Percentiles rank a stretch among this genome's conserved stretches.
phyloP scores from a whole-genome alignment of 2,888 invertebrate species.

The Ichneumoninae sp. region DNA sequence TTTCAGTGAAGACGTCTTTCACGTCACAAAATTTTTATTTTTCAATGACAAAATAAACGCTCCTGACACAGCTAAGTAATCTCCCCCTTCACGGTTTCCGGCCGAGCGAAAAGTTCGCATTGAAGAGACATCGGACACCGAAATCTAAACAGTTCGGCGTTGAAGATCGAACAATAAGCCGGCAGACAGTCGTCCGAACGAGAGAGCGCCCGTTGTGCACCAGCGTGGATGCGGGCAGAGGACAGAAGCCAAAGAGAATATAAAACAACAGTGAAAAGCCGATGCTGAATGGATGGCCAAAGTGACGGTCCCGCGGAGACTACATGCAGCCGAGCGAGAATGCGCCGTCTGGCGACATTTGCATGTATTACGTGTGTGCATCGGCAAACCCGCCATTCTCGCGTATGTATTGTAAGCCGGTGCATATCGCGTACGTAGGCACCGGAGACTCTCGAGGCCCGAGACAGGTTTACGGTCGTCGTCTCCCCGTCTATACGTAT shows the following conservation, averaged over 20 bases:
- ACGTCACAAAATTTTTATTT: background rate
- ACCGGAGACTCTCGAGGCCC: slow-evolving; percentile 12
- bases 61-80: background rate
- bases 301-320: slow-evolving; percentile 30
- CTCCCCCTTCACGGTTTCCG: background rate
- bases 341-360: slow-evolving; percentile 26
- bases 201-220: background rate
- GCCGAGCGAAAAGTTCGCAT: slow-evolving; percentile 23
- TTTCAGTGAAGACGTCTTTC: background rate
- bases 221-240: slow-evolving; percentile 24
- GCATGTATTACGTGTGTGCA: slow-evolving; percentile 18
- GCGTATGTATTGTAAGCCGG: slow-evolving; percentile 5
- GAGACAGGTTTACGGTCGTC: slow-evolving; percentile 55
- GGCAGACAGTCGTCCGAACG: slow-evolving; percentile 47
- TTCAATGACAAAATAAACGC: background rate
- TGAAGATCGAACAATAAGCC: slow-evolving; percentile 44
- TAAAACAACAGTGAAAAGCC: slow-evolving; percentile 54
- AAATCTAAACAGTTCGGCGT: slow-evolving; percentile 35
- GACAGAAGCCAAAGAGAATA: slow-evolving; percentile 35
- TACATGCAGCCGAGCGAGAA: slow-evolving; percentile 1
- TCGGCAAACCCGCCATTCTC: slow-evolving; percentile 1
- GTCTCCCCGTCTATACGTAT: slow-evolving; percentile 33
- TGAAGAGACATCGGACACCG: slow-evolving; percentile 37
- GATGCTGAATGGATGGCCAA: slow-evolving; percentile 45
- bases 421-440: slow-evolving; percentile 17